phyloP scores from a whole-genome alignment of 2,797 vertebrate genomes.

The Darevskia mixta region DNA sequence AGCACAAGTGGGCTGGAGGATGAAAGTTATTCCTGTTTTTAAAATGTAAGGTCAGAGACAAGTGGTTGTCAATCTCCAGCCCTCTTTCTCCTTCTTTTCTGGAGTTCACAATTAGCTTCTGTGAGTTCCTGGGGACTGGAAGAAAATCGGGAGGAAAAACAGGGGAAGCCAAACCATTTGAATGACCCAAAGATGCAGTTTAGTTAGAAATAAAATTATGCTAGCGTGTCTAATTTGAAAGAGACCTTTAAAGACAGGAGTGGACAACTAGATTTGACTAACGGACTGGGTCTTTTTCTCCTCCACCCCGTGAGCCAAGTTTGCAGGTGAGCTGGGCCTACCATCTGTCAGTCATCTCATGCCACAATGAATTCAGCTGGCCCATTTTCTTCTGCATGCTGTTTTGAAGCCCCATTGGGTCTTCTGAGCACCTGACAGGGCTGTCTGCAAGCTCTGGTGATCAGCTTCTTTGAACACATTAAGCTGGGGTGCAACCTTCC shows the following conservation, averaged over 20 bases:
- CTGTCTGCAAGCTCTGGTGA: too few relatives aligned
- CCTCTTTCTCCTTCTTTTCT: too few relatives aligned
- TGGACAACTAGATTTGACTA: too few relatives aligned
- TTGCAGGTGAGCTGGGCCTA: too few relatives aligned
- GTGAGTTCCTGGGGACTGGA: not conserved
- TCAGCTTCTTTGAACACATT: not conserved
- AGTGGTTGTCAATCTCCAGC: not conserved
- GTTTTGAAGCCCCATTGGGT: too few relatives aligned
- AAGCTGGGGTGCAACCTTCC: not conserved
- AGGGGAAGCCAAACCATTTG: not conserved
- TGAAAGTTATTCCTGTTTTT: not conserved
- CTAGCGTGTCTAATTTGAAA: not conserved
- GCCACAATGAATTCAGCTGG: too few relatives aligned
- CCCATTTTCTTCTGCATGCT: too few relatives aligned
- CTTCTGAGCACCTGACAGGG: too few relatives aligned
- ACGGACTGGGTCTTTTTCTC: too few relatives aligned
- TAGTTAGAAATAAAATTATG: not conserved
- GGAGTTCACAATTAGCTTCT: not conserved
- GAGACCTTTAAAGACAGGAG: not conserved
- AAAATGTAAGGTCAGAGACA: not conserved
- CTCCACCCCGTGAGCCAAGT: too few relatives aligned
- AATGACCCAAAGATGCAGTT: not conserved
- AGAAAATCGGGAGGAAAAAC: not conserved
- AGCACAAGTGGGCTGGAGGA: not conserved
- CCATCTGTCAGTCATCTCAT: too few relatives aligned